Evolutionary conservation across 2,797 vertebrate species (phyloP).

Genomic region (Syngnathus acus): DNA sequence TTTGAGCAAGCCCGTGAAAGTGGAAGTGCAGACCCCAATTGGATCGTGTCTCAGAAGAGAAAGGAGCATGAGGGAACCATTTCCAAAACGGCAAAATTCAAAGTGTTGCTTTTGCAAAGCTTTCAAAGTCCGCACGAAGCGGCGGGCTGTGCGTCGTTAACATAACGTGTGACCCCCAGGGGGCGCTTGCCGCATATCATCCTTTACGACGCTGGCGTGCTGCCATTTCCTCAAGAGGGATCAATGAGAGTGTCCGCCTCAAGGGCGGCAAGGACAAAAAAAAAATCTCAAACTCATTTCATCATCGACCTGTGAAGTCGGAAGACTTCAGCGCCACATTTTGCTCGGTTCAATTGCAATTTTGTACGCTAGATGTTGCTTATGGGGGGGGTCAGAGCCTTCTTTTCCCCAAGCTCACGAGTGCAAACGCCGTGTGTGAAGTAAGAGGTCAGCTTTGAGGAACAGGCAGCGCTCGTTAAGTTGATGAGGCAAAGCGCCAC

Average conservation of each 20-base stretch:
- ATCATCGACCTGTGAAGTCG: background rate
- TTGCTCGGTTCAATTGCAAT: background rate
- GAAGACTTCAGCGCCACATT: background rate
- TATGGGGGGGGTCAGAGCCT: no score
- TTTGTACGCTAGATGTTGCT: background rate
- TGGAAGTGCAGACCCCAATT: constrained; percentile 2
- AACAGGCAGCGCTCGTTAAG: background rate
- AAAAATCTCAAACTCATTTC: constrained; percentile 1
- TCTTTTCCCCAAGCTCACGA: background rate
- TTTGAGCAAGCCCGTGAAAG: constrained; percentile 33
- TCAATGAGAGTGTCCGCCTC: background rate
- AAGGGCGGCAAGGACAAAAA: constrained; percentile 3
- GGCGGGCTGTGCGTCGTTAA: background rate
- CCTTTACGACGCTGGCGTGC: constrained; percentile 2
- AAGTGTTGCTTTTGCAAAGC: background rate
- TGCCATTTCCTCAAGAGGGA: constrained; percentile 3
- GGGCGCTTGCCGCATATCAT: constrained; percentile 2
- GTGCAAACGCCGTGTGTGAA: background rate
- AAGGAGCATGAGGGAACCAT: background rate
- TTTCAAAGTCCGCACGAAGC: background rate
- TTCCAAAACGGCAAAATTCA: background rate
- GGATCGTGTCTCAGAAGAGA: background rate
- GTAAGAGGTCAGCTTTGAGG: background rate
- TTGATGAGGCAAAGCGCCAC: background rate
- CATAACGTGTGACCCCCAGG: background rate